Evolutionary conservation across 2,113 vertebrate genomes (phyloP).

Genomic region (Pedetes capensis): DNA sequence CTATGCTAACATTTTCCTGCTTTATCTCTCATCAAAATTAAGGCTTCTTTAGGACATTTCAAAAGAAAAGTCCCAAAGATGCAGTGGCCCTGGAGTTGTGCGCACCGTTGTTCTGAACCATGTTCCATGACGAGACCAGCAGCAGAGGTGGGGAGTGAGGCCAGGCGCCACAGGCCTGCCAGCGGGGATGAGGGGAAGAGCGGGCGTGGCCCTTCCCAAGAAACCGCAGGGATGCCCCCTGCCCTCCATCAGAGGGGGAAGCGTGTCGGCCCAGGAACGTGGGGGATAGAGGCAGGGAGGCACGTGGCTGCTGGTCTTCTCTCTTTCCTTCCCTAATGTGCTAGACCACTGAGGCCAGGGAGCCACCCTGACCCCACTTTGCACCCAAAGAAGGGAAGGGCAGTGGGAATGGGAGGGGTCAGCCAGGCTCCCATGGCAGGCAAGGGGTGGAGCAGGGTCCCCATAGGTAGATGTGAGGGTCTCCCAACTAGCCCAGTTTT

Average conservation of each 20-base stretch:
- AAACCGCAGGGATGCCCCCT: no score
- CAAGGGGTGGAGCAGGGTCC: not conserved
- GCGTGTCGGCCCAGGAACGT: no score
- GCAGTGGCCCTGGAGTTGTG: not conserved
- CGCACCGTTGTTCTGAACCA: no score
- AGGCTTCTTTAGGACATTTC: not conserved
- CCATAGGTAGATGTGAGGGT: not conserved
- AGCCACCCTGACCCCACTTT: not conserved
- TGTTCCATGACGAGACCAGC: no score
- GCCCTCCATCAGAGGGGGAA: no score
- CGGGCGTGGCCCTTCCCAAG: no score
- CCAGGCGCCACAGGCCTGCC: no score
- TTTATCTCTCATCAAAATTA: not conserved
- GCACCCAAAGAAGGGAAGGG: not conserved
- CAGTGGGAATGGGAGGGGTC: not conserved
- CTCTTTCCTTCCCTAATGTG: not conserved
- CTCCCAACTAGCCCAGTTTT: not conserved
- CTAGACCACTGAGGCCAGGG: not conserved
- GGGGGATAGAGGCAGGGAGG: no score
- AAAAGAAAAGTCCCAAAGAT: not conserved
- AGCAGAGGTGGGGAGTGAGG: no score
- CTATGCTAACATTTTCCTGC: no score
- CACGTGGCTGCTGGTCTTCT: no score
- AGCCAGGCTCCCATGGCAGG: not conserved
- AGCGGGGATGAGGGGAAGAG: no score